Evolutionary conservation across 2,797 vertebrate genomes (phyloP).

Genomic region (Liasis olivaceus): DNA sequence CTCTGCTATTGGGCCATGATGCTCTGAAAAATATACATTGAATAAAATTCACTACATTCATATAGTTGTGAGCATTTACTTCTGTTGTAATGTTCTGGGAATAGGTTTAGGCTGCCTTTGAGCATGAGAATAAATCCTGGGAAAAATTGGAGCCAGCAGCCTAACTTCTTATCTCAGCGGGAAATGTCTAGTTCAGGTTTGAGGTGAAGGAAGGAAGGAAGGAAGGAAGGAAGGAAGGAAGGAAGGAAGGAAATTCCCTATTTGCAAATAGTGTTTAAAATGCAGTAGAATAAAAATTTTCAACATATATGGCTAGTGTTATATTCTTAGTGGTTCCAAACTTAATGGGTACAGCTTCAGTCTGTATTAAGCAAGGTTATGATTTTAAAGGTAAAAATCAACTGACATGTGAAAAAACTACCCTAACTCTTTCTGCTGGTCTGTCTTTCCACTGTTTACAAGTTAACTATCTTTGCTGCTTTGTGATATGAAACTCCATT

Average conservation of each 20-base stretch:
- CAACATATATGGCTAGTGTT: not conserved
- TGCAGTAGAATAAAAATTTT: slow-evolving; percentile 2
- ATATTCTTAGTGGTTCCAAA: not conserved
- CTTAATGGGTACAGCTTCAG: not conserved
- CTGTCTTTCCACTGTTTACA: not conserved
- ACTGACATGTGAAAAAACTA: not conserved
- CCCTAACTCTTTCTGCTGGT: not conserved
- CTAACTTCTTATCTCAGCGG: not conserved
- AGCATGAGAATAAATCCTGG: not conserved
- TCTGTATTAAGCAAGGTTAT: not conserved
- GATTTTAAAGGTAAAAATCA: not conserved
- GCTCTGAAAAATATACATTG: not conserved
- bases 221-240: not conserved
- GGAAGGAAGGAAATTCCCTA: not conserved
- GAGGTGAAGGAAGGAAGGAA: not conserved
- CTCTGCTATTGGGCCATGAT: not conserved
- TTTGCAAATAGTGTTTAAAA: not conserved
- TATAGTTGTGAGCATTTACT: not conserved
- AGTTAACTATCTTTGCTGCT: not conserved
- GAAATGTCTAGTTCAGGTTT: too few species aligned
- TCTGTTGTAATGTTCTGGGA: not conserved
- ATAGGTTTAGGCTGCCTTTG: not conserved
- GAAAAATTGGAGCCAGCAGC: not conserved
- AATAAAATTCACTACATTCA: not conserved
- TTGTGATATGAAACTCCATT: slow-evolving; percentile 53